These are phyloP conservation scores for Coptotermes formosanus DNA, from an alignment of 1,140 invertebrate species.

Conservation along the genomic window DNA sequence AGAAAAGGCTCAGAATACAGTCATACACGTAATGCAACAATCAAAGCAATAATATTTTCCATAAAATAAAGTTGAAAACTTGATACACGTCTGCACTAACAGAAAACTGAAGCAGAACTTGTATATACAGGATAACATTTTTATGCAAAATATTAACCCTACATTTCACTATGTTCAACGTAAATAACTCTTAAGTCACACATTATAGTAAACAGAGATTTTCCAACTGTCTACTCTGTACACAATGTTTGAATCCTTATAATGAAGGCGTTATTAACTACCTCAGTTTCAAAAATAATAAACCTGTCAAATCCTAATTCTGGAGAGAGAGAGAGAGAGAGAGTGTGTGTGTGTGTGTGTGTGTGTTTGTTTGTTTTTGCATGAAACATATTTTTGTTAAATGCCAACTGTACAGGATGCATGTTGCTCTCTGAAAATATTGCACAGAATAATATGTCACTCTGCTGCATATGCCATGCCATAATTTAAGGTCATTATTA, in stretches of 20 bases:
- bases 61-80: too few relatives aligned
- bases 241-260: not conserved
- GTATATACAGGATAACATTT: not conserved
- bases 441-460: not conserved
- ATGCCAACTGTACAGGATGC: conserved; percentile 14
- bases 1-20: not conserved
- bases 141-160: not conserved
- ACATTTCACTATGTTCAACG: too few relatives aligned
- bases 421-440: not conserved
- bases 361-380: not conserved
- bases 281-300: not conserved
- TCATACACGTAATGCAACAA: not conserved
- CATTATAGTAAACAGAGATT: not conserved
- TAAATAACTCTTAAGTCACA: not conserved
- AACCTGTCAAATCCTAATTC: not conserved
- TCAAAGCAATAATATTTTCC: too few relatives aligned
- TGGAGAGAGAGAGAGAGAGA: too few relatives aligned
- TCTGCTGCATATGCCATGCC: too few relatives aligned
- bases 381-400: not conserved
- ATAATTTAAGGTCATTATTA: too few relatives aligned
- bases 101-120: not conserved
- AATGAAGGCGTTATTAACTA: not conserved
- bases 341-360: too few relatives aligned
- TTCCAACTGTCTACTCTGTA: not conserved
- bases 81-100: too few relatives aligned